A percentile compares a stretch with the other conserved stretches of the same genome.
These are phyloP conservation scores for Drosophila mulleri DNA, from an alignment of 2,888 invertebrate genomes.

Conservation along the genomic window DNA sequence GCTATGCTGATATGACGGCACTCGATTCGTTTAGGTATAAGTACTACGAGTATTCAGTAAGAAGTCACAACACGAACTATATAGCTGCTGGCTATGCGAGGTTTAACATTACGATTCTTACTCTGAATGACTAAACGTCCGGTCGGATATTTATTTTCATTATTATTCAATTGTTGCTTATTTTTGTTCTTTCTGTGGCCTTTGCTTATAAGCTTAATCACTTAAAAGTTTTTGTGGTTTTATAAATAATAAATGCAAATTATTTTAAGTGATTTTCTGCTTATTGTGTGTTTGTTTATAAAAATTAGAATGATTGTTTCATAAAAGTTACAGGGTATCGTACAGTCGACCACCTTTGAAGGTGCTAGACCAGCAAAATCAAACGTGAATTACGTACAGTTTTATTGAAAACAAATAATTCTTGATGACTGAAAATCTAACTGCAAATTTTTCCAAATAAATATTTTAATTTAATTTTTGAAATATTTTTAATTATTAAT, in stretches of 20 bases:
- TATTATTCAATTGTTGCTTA: slow-evolving; percentile 18
- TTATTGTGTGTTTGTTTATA: not conserved
- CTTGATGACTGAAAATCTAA: not conserved
- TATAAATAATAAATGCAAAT: not conserved
- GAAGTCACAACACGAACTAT: slow-evolving; percentile 46
- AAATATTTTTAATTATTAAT: too few species aligned
- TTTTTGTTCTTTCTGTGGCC: slow-evolving; percentile 8
- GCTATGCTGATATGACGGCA: slow-evolving; percentile 11
- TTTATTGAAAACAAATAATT: not conserved
- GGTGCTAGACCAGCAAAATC: not conserved
- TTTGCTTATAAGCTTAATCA: slow-evolving; percentile 1
- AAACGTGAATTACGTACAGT: not conserved
- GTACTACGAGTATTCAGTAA: slow-evolving; percentile 29
- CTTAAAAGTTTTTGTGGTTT: not conserved
- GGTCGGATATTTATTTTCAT: slow-evolving; percentile 10
- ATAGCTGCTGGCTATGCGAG: slow-evolving; percentile 1
- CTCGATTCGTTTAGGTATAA: slow-evolving; percentile 18
- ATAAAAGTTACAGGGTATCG: not conserved
- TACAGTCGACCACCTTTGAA: not conserved
- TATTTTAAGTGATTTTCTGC: not conserved
- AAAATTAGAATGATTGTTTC: not conserved
- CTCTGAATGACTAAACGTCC: slow-evolving; percentile 32
- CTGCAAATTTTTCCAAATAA: not conserved
- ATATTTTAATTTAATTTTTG: not conserved
- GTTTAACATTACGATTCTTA: slow-evolving; percentile 29